Conservation (phyloP, 2,797 vertebrate species). For the Macropus fuliginosus region DNA sequence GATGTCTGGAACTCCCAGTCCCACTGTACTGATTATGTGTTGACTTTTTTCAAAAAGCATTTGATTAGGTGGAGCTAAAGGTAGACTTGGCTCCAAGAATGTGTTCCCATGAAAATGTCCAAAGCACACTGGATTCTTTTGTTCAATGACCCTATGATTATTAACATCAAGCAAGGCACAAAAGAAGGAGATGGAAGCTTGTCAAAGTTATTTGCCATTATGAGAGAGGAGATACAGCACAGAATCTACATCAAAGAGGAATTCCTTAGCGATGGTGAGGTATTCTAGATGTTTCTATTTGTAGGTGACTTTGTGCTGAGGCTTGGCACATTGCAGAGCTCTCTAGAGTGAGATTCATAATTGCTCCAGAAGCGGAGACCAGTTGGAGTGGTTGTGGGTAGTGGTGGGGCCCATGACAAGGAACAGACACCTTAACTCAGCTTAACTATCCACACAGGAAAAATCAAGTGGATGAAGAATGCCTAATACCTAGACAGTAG, state of each 20-base stretch:
- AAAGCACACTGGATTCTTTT: background rate
- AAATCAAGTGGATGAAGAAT: background rate
- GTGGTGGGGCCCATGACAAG: background rate
- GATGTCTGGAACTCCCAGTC: background rate
- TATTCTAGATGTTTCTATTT: background rate
- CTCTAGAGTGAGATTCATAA: background rate
- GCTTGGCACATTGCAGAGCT: background rate
- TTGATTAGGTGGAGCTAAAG: background rate
- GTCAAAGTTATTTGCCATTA: background rate
- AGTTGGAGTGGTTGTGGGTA: background rate
- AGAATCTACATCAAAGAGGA: background rate
- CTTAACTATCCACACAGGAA: background rate
- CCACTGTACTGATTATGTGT: background rate
- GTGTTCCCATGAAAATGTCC: background rate
- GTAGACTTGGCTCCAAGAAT: background rate
- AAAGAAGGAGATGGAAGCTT: background rate
- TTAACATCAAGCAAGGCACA: background rate
- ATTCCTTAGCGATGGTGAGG: background rate
- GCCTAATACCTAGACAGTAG: background rate
- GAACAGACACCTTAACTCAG: background rate
- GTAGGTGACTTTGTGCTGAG: background rate
- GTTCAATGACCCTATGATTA: background rate
- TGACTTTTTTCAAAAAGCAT: background rate
- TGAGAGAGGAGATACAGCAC: background rate
- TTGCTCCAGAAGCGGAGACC: background rate